phyloP scores from a whole-genome alignment of 2,797 vertebrate species.

The Hoplostethus atlanticus region DNA sequence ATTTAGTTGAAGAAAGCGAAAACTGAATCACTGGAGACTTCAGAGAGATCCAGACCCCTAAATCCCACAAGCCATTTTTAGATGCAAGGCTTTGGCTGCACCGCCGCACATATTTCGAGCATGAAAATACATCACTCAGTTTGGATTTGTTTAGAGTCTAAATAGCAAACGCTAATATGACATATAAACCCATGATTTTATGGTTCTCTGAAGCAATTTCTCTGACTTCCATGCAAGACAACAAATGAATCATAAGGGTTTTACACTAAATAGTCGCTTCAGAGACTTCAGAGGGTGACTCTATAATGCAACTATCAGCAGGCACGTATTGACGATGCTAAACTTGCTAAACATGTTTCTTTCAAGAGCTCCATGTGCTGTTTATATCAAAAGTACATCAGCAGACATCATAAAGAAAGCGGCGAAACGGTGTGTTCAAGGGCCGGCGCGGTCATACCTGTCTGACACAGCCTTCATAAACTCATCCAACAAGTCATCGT shows the following conservation, averaged over 20 bases:
- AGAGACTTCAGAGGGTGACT: neutral
- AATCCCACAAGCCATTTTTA: neutral
- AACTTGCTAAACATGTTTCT: constrained; percentile 66
- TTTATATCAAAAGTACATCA: constrained; percentile 42
- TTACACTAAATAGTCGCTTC: neutral
- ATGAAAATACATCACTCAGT: constrained; percentile 12
- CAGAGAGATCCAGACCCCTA: constrained; percentile 44
- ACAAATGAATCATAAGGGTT: neutral
- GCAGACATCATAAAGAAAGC: constrained; percentile 54
- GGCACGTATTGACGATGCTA: constrained; percentile 6
- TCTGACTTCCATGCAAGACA: neutral
- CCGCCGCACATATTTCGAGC: constrained; percentile 7
- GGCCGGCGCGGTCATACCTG: constrained; percentile 83
- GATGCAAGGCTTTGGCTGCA: constrained; percentile 35
- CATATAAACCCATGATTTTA: neutral
- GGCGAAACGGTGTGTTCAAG: constrained; percentile 42
- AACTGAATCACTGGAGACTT: constrained; percentile 38
- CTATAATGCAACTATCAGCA: neutral
- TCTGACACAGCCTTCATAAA: constrained; percentile 96
- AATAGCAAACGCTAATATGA: neutral
- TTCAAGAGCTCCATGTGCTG: constrained; percentile 39
- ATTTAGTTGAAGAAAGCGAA: constrained; percentile 35
- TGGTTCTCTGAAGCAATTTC: neutral
- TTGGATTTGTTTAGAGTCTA: neutral
- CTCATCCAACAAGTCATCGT: constrained; percentile 95